Evolutionary conservation across 1,140 invertebrate genomes (phyloP).

Genomic region (Ooceraea biroi): DNA sequence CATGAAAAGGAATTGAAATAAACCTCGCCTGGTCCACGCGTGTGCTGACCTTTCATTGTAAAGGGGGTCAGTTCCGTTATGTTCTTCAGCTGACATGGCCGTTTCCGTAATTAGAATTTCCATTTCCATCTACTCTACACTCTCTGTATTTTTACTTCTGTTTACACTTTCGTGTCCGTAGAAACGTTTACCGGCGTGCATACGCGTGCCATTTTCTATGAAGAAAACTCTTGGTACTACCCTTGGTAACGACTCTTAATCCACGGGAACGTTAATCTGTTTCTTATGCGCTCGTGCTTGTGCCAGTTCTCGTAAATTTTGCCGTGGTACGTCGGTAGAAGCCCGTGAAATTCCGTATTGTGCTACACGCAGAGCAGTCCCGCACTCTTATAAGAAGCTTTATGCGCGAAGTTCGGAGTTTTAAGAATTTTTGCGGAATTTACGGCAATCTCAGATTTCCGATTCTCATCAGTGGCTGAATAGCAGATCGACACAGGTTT

Average conservation of each 20-base stretch:
- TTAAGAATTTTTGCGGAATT: constrained; percentile 10
- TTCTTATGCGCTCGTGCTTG: constrained; percentile 46
- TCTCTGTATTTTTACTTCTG: constrained; percentile 52
- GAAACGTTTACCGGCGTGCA: constrained; percentile 20
- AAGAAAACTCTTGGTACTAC: constrained; percentile 8
- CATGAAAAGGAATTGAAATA: constrained; percentile 11
- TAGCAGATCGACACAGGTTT: too few relatives aligned
- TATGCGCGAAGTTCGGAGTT: background rate
- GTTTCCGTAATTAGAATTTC: constrained; percentile 58
- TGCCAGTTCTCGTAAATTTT: constrained; percentile 35
- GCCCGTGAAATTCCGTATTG: background rate
- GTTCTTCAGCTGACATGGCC: constrained; percentile 41
- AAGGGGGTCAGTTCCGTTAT: constrained; percentile 32
- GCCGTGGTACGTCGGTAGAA: background rate
- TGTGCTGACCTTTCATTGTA: constrained; percentile 58
- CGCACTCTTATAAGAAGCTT: background rate
- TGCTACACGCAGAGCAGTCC: background rate
- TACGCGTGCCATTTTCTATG: background rate
- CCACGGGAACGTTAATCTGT: constrained; percentile 58
- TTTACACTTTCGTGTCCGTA: constrained; percentile 49
- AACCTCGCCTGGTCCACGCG: background rate
- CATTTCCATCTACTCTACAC: constrained; percentile 33
- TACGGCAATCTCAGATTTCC: background rate
- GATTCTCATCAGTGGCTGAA: too few relatives aligned
- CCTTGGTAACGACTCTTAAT: constrained; percentile 54